phyloP scores from a whole-genome alignment of 1,140 invertebrate genomes.

The Musca vetustissima region DNA sequence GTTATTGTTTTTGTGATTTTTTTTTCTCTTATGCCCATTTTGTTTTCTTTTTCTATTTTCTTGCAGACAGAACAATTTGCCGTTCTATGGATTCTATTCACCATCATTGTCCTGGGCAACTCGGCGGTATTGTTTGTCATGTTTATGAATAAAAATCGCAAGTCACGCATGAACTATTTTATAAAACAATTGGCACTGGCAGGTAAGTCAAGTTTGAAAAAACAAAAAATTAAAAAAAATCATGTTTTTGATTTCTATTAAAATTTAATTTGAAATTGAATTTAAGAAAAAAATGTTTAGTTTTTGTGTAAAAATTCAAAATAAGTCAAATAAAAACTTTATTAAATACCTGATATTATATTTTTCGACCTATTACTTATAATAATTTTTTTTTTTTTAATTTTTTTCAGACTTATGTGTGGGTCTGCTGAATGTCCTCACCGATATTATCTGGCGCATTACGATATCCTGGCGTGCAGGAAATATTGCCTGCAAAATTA shows the following conservation, averaged over 20 bases:
- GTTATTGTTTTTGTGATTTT: no score
- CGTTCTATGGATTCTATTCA: slow-evolving; percentile 84
- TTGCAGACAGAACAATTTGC: slow-evolving; percentile 88
- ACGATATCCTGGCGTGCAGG: slow-evolving; percentile 85
- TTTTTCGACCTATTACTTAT: no score
- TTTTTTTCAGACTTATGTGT: slow-evolving; percentile 76
- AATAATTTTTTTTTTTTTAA: slow-evolving; percentile 49
- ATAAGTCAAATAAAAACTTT: no score
- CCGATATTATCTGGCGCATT: slow-evolving; percentile 84
- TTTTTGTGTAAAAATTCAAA: no score
- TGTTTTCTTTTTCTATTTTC: slow-evolving; percentile 6
- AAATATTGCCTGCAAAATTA: slow-evolving; percentile 84
- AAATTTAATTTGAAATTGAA: neutral
- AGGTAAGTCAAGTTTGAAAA: slow-evolving; percentile 66
- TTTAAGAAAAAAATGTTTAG: no score
- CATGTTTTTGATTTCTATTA: neutral
- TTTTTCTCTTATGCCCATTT: neutral
- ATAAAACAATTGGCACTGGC: slow-evolving; percentile 92
- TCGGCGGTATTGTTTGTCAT: slow-evolving; percentile 82
- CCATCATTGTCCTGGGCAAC: slow-evolving; percentile 87
- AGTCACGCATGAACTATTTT: slow-evolving; percentile 95
- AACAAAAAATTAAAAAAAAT: no score
- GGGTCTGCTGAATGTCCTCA: slow-evolving; percentile 81
- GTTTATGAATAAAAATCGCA: slow-evolving; percentile 79
- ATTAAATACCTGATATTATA: no score